A percentile compares a stretch with the other conserved stretches of the same genome.
phyloP scores from a whole-genome alignment of 1,140 invertebrate species.

The Anadara kagoshimensis region DNA sequence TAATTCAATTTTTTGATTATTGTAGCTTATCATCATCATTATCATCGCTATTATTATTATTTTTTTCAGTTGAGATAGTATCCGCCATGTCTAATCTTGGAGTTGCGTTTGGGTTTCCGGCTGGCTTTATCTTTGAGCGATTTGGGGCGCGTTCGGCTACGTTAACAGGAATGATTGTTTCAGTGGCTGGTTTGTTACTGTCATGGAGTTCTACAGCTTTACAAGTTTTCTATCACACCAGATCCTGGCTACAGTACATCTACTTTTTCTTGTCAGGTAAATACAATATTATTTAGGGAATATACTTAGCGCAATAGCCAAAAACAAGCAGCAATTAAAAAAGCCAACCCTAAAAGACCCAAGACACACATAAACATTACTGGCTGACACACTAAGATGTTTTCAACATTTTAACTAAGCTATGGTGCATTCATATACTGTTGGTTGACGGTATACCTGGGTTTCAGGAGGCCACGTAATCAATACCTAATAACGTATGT shows the following conservation, averaged over 20 bases:
- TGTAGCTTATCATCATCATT: background rate
- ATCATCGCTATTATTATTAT: background rate
- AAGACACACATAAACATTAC: background rate
- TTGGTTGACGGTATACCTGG: too few relatives aligned
- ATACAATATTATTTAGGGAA: background rate
- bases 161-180: slow-evolving; percentile 41
- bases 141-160: slow-evolving; percentile 54
- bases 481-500: too few relatives aligned
- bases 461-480: too few relatives aligned
- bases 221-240: slow-evolving; percentile 48
- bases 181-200: slow-evolving; percentile 43
- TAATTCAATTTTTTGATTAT: background rate
- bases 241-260: slow-evolving; percentile 49
- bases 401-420: background rate
- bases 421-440: background rate
- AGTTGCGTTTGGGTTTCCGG: slow-evolving; percentile 60
- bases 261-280: slow-evolving; percentile 60
- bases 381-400: background rate
- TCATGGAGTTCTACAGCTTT: slow-evolving; percentile 52
- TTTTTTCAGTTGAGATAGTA: slow-evolving; percentile 59
- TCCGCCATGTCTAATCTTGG: slow-evolving; percentile 62
- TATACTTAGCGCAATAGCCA: background rate
- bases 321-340: background rate
- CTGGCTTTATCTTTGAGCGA: slow-evolving; percentile 53
- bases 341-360: background rate